These are phyloP conservation scores for Barypeithes pellucidus DNA, from an alignment of 2,888 invertebrate genomes.

Conservation along the genomic window DNA sequence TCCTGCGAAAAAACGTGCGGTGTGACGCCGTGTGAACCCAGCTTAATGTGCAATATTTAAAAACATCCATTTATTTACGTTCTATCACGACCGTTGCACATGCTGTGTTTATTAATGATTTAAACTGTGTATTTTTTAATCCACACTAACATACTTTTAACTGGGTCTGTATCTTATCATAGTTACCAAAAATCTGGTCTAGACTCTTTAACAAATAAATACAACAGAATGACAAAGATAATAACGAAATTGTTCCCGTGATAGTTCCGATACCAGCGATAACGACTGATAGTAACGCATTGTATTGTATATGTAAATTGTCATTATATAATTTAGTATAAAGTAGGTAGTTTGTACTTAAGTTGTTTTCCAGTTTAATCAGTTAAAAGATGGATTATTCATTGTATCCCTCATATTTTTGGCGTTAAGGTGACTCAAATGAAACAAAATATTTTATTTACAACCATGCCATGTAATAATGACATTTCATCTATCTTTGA, in stretches of 20 bases:
- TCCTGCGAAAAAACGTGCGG: too few relatives aligned
- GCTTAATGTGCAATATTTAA: neutral
- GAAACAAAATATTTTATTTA: too few relatives aligned
- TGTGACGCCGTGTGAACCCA: too few relatives aligned
- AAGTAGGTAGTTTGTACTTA: too few relatives aligned
- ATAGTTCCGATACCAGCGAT: neutral
- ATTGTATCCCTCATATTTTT: too few relatives aligned
- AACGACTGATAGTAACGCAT: slow-evolving; percentile 8
- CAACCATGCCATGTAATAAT: too few relatives aligned
- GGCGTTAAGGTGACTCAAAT: too few relatives aligned
- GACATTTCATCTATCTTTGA: too few relatives aligned
- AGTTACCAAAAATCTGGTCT: neutral
- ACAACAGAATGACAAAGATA: neutral
- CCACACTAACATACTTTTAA: neutral
- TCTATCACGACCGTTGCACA: neutral
- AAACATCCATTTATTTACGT: too few relatives aligned
- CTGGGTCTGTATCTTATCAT: slow-evolving; percentile 12
- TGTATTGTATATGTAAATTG: neutral
- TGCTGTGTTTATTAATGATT: neutral
- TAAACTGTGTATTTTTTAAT: too few relatives aligned
- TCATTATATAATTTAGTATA: neutral
- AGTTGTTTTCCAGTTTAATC: too few relatives aligned
- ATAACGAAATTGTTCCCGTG: neutral
- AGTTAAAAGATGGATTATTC: too few relatives aligned
- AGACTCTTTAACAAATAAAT: slow-evolving; percentile 9